These are phyloP conservation scores for Antheraea mylitta DNA, from an alignment of 1,140 invertebrate genomes.

Conservation along the genomic window DNA sequence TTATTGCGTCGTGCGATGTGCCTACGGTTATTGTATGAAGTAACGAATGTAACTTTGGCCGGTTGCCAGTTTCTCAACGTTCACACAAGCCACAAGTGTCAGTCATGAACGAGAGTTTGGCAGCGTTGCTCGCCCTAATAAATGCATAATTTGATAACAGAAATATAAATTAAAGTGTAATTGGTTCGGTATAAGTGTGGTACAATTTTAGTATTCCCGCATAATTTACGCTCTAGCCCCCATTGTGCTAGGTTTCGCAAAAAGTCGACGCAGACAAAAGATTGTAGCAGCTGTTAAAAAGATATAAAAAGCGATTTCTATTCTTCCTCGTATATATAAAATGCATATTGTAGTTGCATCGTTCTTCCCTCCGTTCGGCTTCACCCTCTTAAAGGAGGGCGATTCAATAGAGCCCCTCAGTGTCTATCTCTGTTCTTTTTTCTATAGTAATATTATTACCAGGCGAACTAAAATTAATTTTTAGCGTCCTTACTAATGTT, in stretches of 20 bases:
- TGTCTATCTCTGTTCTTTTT: conserved; percentile 25
- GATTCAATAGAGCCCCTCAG: conserved; percentile 52
- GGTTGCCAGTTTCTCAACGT: conserved; percentile 32
- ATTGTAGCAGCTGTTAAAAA: conserved; percentile 37
- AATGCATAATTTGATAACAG: conserved; percentile 44
- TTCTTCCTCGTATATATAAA: conserved; percentile 34
- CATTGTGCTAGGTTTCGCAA: conserved; percentile 24
- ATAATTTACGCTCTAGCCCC: conserved; percentile 29
- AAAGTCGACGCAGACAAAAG: conserved; percentile 13
- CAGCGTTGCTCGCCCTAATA: conserved; percentile 35
- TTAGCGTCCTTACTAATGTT: no score
- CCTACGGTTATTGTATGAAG: conserved; percentile 20
- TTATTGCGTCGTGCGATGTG: conserved; percentile 9
- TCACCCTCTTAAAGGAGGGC: conserved; percentile 39
- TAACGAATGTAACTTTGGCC: conserved; percentile 39
- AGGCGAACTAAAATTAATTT: no score
- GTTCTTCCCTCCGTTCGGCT: conserved; percentile 31
- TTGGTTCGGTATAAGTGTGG: conserved; percentile 17
- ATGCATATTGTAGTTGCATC: conserved; percentile 57
- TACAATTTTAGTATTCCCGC: conserved; percentile 19
- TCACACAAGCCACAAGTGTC: conserved; percentile 64
- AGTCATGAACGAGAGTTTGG: conserved; percentile 41
- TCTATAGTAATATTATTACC: conserved; percentile 44
- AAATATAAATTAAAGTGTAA: conserved; percentile 52
- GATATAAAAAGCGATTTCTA: conserved; percentile 34